Base-by-base conservation (phyloP, 2,888 invertebrate genomes). In the Metacarcinus magister region DNA sequence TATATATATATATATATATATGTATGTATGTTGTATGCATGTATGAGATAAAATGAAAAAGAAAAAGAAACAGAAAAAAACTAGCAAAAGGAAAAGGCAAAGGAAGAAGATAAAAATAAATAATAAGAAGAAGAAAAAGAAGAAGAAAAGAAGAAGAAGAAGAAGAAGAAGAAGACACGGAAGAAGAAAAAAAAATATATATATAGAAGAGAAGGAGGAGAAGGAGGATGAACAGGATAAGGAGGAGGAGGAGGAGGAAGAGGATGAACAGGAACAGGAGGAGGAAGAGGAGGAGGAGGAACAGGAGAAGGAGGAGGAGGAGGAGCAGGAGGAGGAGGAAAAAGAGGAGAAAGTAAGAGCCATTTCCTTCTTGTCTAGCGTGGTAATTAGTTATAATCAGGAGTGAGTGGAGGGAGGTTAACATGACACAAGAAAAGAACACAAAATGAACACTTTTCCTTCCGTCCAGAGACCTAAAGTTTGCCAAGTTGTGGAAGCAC, bases 321-420 rank as follows among this genome's bases (percentile, higher is more conserved):
- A 16, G 16, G 54, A 54, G 54, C 0, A 16, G 16, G 54, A 0
- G 54, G 16, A 16, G 16, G 16, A 67, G 23, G 23, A 19, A 13
- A 2, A 67, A 10, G 4, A n/a, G n/a, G 23, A 67, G 67, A n/a
- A n/a, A 67, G 67, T 7, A n/a, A 4, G 19, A 67, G 67, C 82
- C 28, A 28, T 82, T 82, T 13, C 28, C 32, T 32, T 32, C 13
- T 8, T 82, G 82, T 82, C 28, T 2, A 32, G n/a, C 2, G 32
- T 0, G 32, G 82, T 28, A 82, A 28, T 82, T 13, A 82, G 82
- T 82, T 32, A 82, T 82, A 28, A 82, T 82, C 82, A 82, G 32
- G 82, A 28, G 32, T 82, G 82, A 82, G 28, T 82, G 82, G 82
- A 82, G 82, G 32, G 28, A 82, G 32, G 82, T 82, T 82, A 82